Evolutionary conservation across 2,797 vertebrate species (phyloP), one percentile per base, ranked within the genome.

Genomic region (Geotrypetes seraphini): DNA sequence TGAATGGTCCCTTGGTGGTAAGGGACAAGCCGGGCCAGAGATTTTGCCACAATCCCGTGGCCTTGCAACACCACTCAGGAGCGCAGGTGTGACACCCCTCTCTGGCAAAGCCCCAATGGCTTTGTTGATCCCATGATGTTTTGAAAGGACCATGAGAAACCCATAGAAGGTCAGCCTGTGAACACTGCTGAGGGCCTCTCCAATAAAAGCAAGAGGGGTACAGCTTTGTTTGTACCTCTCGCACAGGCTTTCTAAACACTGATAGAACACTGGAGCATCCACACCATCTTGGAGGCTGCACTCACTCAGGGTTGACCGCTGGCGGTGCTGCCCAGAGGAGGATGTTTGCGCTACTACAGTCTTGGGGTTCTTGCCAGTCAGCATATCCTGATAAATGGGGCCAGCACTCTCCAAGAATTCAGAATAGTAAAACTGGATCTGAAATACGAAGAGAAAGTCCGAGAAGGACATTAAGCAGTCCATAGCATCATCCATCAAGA

Each of bases 321-420:
- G 83, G 10, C 85, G 75, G 50, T 86, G 87, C 31, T 94, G 88
- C 3, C 88, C 67, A 3, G 89, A 90, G 22, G 79, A 80, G 3
- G 92, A 96, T 0, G 93, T 97, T 9, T 95, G 93, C 39, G 98
- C 92, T 2, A 97, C 87, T 49, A 97, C 91, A 0, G 91, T 91
- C 53, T 97, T 96, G 15, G 91, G 90, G 72, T 74, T 96, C 69
- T 94, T 96, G 38, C 92, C 93, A 5, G 84, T 83, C 13, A 97
- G 63, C 20, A 98, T 77, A 36, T 93, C 91, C 61, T 94, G 85
- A 67, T 95, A 97, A 71, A 96, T 87, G 42, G 64, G 51, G 25
- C 86, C 73, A 25, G 91, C 79, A 1, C 84, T 91, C 54, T 92
- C 89, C 53, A 97, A 63, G 60, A 96, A 97, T 59, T 97, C 95